A percentile compares a stretch with the other conserved stretches of the same genome.
These are phyloP conservation scores for Coronaproctus castanopsis DNA, from an alignment of 2,888 invertebrate species.

Conservation along the genomic window DNA sequence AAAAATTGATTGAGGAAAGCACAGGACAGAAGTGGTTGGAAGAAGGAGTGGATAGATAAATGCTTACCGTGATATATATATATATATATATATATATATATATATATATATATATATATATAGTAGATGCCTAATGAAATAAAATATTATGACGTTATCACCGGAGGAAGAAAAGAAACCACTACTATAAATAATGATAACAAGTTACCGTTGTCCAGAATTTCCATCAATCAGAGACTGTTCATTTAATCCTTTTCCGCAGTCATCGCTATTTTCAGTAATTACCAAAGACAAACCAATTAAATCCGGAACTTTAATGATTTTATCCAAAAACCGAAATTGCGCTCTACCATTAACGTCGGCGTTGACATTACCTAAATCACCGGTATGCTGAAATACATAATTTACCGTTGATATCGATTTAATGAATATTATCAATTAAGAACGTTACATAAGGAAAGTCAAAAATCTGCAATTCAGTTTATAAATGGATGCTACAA, in stretches of 20 bases:
- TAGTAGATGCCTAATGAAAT: too few species aligned
- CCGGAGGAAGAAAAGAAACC: too few species aligned
- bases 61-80: too few species aligned
- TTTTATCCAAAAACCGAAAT: slow-evolving; percentile 39
- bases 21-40: too few species aligned
- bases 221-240: slow-evolving; percentile 38
- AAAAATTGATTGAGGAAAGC: too few species aligned
- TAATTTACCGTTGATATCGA: background rate
- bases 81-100: too few species aligned
- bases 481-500: too few species aligned
- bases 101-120: too few species aligned
- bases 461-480: background rate
- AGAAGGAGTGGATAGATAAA: too few species aligned
- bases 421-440: background rate
- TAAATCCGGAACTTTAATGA: slow-evolving; percentile 46
- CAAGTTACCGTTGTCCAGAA: slow-evolving; percentile 35
- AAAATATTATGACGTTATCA: too few species aligned
- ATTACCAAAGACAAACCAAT: slow-evolving; percentile 61
- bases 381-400: slow-evolving; percentile 36
- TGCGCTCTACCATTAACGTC: slow-evolving; percentile 39
- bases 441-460: background rate
- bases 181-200: background rate
- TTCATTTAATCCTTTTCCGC: slow-evolving; percentile 33
- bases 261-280: slow-evolving; percentile 38
- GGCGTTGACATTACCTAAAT: slow-evolving; percentile 42